Evolutionary conservation across 2,888 invertebrate species (phyloP), one percentile per base, ranked within the genome.

Genomic region (Petrolisthes cinctipes): DNA sequence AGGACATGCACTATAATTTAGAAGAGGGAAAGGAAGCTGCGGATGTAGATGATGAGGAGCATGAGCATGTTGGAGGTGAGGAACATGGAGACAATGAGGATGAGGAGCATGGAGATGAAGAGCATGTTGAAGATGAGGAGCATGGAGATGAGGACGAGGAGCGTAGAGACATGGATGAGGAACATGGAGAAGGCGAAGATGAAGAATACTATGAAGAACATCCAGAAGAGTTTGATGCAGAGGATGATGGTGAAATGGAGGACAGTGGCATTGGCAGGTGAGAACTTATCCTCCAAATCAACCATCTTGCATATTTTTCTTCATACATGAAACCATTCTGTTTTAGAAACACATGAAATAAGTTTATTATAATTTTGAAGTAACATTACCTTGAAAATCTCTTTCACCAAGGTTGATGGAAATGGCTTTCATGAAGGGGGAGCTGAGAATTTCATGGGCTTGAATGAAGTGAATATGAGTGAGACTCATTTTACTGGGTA

Each of bases 231-330:
- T 14, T n/a, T 20, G 56, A 57, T 56, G 73, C n/a, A 80, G 53
- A n/a, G 71, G 53, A 71, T n/a, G 71, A 61, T 37, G 82, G 71
- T 14, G 61, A 81, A 37, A 54, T 23, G 54, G 81, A 37, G 17
- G 81, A 82, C n/a, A 37, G 53, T 20, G 73, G 54, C 11, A 73
- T 51, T 6, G 83, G n/a, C 20, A 54, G 68, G 83, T 66, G 51
- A 71, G 56, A 75, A 75, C 20, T 61, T 61, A 61, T 61, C 9
- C 17, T 61, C 9, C 17, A 61, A 2, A 61, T 61, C 17, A 61
- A 17, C 11, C 66, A 9, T 61, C 9, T 61, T 14, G 66, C 17
- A 2, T 61, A 14, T 61, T 61, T 4, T 9, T 61, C 11, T 61
- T 61, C 66, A 9, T 61, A 14, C 4, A 61, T 61, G 9, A 14